Base-by-base conservation (phyloP, 2,797 vertebrate genomes). In the Distichodus sexfasciatus region DNA sequence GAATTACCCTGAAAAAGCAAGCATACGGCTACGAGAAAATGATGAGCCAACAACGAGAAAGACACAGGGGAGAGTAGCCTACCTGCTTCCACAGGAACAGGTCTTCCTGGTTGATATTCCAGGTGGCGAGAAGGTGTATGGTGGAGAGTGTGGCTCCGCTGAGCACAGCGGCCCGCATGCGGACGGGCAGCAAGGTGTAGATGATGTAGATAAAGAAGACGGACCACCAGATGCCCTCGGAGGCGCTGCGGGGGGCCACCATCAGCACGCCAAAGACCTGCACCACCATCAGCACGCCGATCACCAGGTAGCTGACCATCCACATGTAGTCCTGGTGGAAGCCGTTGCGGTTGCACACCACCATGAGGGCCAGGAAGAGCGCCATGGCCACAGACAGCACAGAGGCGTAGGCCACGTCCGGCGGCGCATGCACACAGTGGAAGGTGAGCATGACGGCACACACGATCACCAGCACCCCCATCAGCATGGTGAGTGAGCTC, bases 291-390 rank as follows among this genome's bases (percentile, higher is more conserved):
- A 98, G 80, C 54, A 95, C 87, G 26, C 87, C 93, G 70, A 97
- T 92, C 75, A 97, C 96, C 89, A 96, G 84, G 66, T 98, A 98
- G 83, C 94, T 98, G 85, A 97, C 94, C 82, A 94, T 94, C 95
- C 96, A 95, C 96, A 98, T 97, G 82, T 94, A 96, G 90, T 97
- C 96, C 91, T 97, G 95, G 86, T 94, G 96, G 85, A 98, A 97
- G 78, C 95, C 93, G 19, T 95, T 95, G 54, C 94, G 91, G 72
- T 96, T 97, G 85, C 96, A 98, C 76, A 98, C 92, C 65, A 95
- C 92, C 95, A 96, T 95, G 21, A 98, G 89, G 0, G 91, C 92
- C 87, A 97, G 82, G 78, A 98, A 98, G 6, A 97, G 90, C 0
- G 86, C 79, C 72, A 94, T 96, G 0, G 96, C 94, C 1, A 93